phyloP scores from a whole-genome alignment of 2,113 vertebrate genomes.

The Brachypodius melanocephalos region DNA sequence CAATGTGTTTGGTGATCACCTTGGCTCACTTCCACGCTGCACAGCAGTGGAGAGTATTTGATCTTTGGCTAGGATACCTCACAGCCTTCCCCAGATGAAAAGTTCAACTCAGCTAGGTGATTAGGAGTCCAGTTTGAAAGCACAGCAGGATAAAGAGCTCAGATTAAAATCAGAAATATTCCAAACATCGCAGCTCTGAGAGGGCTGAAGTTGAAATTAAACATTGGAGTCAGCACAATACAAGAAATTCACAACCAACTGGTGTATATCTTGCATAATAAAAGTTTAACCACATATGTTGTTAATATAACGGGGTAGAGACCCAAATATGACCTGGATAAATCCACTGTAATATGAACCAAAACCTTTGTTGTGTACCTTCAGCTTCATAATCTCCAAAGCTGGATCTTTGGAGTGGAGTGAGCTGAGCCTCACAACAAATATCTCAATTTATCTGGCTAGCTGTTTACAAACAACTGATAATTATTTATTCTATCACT shows the following conservation, averaged over 20 bases:
- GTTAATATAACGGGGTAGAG: slow-evolving; percentile 47
- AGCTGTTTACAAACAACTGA: slow-evolving; percentile 32
- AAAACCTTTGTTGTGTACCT: neutral
- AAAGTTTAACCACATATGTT: slow-evolving; percentile 64
- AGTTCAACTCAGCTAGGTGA: slow-evolving; percentile 39
- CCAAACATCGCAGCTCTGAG: slow-evolving; percentile 5
- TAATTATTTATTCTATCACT: slow-evolving; percentile 51
- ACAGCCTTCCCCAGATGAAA: slow-evolving; percentile 14
- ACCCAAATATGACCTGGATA: slow-evolving; percentile 58
- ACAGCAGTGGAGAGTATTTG: slow-evolving; percentile 53
- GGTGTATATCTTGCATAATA: slow-evolving; percentile 59
- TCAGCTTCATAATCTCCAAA: neutral
- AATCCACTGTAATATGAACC: slow-evolving; percentile 25
- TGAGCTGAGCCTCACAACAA: neutral
- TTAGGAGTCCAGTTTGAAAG: slow-evolving; percentile 43
- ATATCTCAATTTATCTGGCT: neutral
- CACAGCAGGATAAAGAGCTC: slow-evolving; percentile 52
- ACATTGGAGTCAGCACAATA: slow-evolving; percentile 50
- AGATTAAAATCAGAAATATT: slow-evolving; percentile 67
- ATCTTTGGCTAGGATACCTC: slow-evolving; percentile 42
- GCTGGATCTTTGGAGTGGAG: neutral
- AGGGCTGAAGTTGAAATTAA: slow-evolving; percentile 52
- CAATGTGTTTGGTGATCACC: neutral
- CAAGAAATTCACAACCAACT: slow-evolving; percentile 55
- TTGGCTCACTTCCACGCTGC: neutral